Evolutionary conservation across 2,113 vertebrate species (phyloP).

Genomic region (Psittacus erithacus): DNA sequence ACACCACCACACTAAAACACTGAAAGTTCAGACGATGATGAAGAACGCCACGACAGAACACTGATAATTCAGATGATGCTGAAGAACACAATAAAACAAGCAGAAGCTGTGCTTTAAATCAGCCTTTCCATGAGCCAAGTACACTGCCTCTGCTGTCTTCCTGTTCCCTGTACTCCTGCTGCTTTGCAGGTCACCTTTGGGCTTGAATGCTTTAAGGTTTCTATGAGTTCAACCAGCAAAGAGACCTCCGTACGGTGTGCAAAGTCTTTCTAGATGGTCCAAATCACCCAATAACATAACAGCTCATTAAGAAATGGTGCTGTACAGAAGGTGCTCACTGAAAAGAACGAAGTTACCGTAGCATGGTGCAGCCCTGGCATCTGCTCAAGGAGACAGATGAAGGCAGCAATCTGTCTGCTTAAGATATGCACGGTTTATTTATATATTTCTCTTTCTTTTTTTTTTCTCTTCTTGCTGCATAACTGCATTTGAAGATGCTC

Average conservation of each 20-base stretch:
- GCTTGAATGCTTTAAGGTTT: neutral
- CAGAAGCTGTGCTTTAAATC: neutral
- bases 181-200: neutral
- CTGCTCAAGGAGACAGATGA: conserved; percentile 52
- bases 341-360: neutral
- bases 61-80: neutral
- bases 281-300: neutral
- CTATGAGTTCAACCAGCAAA: neutral
- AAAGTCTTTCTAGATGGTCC: neutral
- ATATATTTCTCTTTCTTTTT: neutral
- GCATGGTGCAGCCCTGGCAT: neutral
- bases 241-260: fast-evolving
- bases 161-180: neutral
- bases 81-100: neutral
- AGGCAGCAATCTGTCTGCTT: conserved; percentile 51
- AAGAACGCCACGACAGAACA: neutral
- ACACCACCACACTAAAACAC: too few relatives aligned
- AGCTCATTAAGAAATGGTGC: neutral
- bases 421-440: neutral
- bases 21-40: neutral
- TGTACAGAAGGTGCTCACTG: neutral
- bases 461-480: neutral
- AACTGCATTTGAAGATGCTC: neutral
- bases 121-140: neutral
- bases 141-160: fast-evolving